Evolutionary conservation across 37 sponge, comb jelly and placozoan species (phyloP).

Genomic region (Lycopodina hypogea): DNA sequence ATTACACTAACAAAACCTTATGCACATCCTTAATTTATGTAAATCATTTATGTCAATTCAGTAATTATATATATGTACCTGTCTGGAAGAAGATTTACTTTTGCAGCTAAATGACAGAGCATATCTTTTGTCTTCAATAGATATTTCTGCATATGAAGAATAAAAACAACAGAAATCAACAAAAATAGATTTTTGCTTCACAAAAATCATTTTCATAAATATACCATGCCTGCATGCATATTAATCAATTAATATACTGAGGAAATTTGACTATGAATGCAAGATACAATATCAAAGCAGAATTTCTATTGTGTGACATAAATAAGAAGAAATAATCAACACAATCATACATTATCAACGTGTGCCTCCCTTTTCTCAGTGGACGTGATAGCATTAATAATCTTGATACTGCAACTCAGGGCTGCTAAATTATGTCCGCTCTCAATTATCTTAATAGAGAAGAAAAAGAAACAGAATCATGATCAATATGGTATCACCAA

Average conservation of each 20-base stretch:
- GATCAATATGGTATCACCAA: not conserved
- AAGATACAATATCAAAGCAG: too few relatives aligned
- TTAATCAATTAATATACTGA: not conserved
- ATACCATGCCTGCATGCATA: not conserved
- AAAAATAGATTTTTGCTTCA: too few relatives aligned
- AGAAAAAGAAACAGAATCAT: not conserved
- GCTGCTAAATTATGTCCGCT: conserved; percentile 76
- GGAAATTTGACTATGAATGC: too few relatives aligned
- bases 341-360: conserved; percentile 76
- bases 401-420: conserved; percentile 81
- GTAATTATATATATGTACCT: conserved; percentile 47
- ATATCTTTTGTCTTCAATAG: conserved; percentile 78
- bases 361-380: conserved; percentile 84
- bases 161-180: too few relatives aligned
- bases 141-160: conserved; percentile 46
- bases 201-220: not conserved
- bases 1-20: too few relatives aligned
- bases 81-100: conserved; percentile 77
- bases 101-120: conserved; percentile 59
- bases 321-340: not conserved
- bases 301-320: not conserved
- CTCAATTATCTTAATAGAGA: conserved; percentile 62
- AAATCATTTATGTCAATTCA: too few relatives aligned
- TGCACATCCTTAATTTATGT: too few relatives aligned
- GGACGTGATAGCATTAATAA: conserved; percentile 72